Percentiles rank a stretch among this genome's conserved stretches.
Conservation (phyloP, 1,140 invertebrate genomes). For the Drosophila lini region DNA sequence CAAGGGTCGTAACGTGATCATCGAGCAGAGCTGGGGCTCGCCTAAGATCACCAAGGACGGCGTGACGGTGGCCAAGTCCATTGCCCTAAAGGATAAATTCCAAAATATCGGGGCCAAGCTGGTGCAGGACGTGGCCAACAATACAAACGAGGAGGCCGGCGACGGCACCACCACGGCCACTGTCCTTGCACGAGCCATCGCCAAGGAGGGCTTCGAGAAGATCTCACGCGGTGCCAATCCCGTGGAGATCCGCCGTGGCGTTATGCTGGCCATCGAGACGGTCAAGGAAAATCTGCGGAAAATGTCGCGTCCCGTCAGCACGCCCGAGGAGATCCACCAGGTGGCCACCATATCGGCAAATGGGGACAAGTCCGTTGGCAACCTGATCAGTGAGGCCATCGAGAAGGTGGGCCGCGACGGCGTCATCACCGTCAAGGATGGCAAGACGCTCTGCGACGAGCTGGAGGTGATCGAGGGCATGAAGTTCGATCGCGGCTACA, state of each 20-base stretch:
- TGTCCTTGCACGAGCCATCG: slow-evolving; percentile 97
- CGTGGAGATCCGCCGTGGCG: slow-evolving; percentile 97
- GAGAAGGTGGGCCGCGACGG: slow-evolving; percentile 98
- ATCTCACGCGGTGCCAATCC: slow-evolving; percentile 99
- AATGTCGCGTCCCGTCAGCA: slow-evolving; percentile 97
- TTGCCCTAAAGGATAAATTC: slow-evolving; percentile 99
- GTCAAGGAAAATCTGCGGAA: slow-evolving; percentile 94
- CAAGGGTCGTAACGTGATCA: slow-evolving; percentile 99
- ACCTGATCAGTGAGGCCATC: slow-evolving; percentile 98
- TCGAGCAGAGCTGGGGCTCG: slow-evolving; percentile 99
- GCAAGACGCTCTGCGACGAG: slow-evolving; percentile 98
- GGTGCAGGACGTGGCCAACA: slow-evolving; percentile 99
- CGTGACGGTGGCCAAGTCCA: slow-evolving; percentile 98
- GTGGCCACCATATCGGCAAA: slow-evolving; percentile 99
- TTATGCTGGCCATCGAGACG: slow-evolving; percentile 97
- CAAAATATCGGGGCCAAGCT: slow-evolving; percentile 99
- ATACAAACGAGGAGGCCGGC: slow-evolving; percentile 99
- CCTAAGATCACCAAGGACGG: slow-evolving; percentile 99
- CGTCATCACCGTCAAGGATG: slow-evolving; percentile 99
- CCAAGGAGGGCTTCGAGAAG: slow-evolving; percentile 99
- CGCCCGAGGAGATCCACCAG: slow-evolving; percentile 99
- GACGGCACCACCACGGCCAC: slow-evolving; percentile 99
- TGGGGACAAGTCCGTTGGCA: slow-evolving; percentile 95
- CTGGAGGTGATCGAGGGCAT: slow-evolving; percentile 99
- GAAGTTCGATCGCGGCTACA: slow-evolving; percentile 99